Conservation (phyloP, 2,113 vertebrate species). For the Agapornis roseicollis region DNA sequence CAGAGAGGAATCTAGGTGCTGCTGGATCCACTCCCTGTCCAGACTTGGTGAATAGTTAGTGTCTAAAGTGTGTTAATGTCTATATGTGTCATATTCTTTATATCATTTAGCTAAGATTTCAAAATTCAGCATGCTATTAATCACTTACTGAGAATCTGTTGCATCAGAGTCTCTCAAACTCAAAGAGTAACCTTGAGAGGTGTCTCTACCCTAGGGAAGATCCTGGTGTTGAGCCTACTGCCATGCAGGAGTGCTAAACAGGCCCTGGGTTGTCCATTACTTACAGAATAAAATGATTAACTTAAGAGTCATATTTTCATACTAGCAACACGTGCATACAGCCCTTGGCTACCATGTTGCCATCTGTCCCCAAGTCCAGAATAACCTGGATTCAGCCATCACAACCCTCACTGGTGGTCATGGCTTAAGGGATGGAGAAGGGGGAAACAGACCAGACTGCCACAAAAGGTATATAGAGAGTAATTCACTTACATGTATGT, state of each 20-base stretch:
- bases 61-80: too few species aligned
- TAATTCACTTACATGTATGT: background rate
- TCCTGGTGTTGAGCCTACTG: background rate
- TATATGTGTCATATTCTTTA: accelerated
- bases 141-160: background rate
- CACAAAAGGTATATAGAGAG: too few species aligned
- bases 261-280: background rate
- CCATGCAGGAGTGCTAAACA: too few species aligned
- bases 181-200: background rate
- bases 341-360: background rate
- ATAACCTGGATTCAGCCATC: background rate
- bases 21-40: background rate
- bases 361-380: background rate
- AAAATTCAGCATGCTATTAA: background rate
- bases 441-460: background rate
- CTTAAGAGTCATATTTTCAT: background rate
- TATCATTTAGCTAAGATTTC: background rate
- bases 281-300: background rate
- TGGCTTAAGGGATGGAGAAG: background rate
- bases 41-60: background rate
- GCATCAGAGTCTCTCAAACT: background rate
- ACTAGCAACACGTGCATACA: background rate
- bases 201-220: background rate
- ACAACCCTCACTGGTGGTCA: background rate
- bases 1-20: background rate